A percentile compares a stretch with the other conserved stretches of the same genome.
Evolutionary conservation across 2,888 invertebrate species (phyloP).

Genomic region (Spilosoma lubricipeda): DNA sequence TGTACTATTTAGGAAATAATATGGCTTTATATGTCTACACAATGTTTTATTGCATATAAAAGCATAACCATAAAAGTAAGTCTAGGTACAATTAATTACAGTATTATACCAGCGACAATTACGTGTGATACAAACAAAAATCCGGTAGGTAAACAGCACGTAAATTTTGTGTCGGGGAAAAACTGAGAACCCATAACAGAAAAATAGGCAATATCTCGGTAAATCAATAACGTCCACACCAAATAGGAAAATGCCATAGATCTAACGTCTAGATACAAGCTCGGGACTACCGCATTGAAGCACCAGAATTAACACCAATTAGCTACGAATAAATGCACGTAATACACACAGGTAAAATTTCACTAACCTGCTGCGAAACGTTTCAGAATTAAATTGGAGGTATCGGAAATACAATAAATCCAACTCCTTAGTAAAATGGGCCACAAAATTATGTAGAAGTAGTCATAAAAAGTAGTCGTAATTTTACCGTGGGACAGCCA

Average conservation of each 20-base stretch:
- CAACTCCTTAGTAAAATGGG: no score
- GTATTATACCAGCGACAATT: conserved; percentile 2
- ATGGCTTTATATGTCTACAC: no score
- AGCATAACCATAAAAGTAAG: neutral
- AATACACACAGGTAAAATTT: no score
- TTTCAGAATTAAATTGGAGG: no score
- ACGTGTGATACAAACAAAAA: neutral
- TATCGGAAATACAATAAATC: no score
- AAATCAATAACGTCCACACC: conserved; percentile 34
- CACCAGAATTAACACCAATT: no score
- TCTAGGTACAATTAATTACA: neutral
- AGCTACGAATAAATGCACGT: no score
- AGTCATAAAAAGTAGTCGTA: no score
- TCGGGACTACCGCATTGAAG: neutral
- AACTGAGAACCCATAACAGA: conserved; percentile 31
- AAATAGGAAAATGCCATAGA: conserved; percentile 22
- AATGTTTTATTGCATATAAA: no score
- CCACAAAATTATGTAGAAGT: no score
- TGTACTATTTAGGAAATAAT: neutral
- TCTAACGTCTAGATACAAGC: conserved; percentile 14
- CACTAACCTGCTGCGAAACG: no score
- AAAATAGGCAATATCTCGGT: conserved; percentile 27
- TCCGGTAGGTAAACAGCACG: conserved; percentile 19
- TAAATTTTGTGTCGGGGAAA: conserved; percentile 29
- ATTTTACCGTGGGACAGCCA: no score